Conservation (phyloP, 2,888 invertebrate genomes). For the Muschampia plurimacula region DNA sequence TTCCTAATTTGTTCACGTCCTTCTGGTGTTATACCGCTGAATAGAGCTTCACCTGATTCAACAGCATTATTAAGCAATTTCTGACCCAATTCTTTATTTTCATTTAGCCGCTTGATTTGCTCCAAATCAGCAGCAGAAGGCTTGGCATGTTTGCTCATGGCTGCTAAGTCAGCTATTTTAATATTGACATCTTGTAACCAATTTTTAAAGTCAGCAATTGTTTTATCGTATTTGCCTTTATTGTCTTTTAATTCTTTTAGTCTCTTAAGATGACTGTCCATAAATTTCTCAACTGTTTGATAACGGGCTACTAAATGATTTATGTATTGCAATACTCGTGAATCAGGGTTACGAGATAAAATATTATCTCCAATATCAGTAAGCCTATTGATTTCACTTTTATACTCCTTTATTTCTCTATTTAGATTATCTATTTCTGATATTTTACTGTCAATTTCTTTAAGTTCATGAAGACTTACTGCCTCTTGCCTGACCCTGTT, state of each 20-base stretch:
- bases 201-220: conserved; percentile 89
- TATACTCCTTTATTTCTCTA: conserved; percentile 87
- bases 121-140: conserved; percentile 91
- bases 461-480: conserved; percentile 88
- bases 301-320: conserved; percentile 92
- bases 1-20: conserved; percentile 94
- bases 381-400: conserved; percentile 88
- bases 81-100: conserved; percentile 93
- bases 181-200: conserved; percentile 92
- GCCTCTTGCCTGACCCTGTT: conserved; percentile 90
- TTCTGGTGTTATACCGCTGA: conserved; percentile 94
- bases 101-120: conserved; percentile 90
- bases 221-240: conserved; percentile 88
- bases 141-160: conserved; percentile 90
- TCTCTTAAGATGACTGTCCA: conserved; percentile 89
- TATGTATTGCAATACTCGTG: conserved; percentile 92
- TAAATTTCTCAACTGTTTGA: conserved; percentile 90
- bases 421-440: conserved; percentile 87
- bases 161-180: conserved; percentile 90
- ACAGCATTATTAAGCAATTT: conserved; percentile 91
- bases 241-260: conserved; percentile 90
- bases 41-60: conserved; percentile 95
- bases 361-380: conserved; percentile 89
- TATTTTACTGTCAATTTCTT: conserved; percentile 89
- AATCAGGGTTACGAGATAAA: conserved; percentile 92